Evolutionary conservation across 2,888 invertebrate genomes (phyloP).

Genomic region (Temnothorax ravouxi): DNA sequence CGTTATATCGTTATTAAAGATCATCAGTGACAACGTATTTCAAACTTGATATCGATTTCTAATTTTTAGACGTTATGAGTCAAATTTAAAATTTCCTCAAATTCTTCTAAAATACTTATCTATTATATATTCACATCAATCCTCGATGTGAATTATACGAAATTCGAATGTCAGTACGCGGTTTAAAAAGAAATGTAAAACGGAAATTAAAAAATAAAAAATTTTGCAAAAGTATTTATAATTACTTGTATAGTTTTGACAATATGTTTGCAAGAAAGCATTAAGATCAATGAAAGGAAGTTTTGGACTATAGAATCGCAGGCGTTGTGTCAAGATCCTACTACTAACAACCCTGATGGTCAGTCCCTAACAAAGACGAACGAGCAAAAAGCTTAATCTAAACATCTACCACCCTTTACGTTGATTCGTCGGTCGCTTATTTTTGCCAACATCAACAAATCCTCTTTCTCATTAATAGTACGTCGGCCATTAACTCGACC

Average conservation of each 20-base stretch:
- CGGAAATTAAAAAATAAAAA: not conserved
- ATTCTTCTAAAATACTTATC: not conserved
- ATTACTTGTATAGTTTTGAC: not conserved
- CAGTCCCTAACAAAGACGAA: constrained; percentile 46
- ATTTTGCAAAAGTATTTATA: not conserved
- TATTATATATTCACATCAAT: not conserved
- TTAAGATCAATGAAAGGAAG: not conserved
- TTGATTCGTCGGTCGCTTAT: constrained; percentile 47
- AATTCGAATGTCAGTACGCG: not conserved
- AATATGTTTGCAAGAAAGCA: not conserved
- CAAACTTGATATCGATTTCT: not conserved
- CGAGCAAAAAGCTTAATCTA: constrained; percentile 43
- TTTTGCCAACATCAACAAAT: constrained; percentile 67
- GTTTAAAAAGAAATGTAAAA: not conserved
- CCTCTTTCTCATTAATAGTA: constrained; percentile 69
- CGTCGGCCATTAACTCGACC: constrained; percentile 64
- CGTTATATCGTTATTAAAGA: not conserved
- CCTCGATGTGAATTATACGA: too few species aligned
- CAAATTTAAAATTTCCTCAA: not conserved
- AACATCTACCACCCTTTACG: constrained; percentile 43
- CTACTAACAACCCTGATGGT: not conserved
- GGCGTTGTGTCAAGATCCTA: not conserved
- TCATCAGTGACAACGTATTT: not conserved
- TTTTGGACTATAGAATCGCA: not conserved
- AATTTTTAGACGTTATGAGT: not conserved